A percentile compares a stretch with the other conserved stretches of the same genome.
Evolutionary conservation across 35 echinoderm and acorn worm genomes (phyloP).

Genomic region (Anneissia japonica): DNA sequence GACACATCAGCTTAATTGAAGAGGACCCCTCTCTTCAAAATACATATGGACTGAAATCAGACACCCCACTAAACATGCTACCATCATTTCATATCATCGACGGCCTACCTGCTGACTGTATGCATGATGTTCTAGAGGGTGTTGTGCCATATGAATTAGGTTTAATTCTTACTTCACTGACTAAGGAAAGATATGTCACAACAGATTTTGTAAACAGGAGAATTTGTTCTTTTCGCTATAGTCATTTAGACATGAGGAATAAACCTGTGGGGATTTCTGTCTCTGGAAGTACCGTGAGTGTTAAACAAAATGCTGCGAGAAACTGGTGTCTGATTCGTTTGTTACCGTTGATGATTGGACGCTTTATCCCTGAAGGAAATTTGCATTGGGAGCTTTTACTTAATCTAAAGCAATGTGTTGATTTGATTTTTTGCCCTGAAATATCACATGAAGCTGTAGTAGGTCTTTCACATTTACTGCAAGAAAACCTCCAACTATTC

Average conservation of each 20-base stretch:
- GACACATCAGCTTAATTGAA: not conserved
- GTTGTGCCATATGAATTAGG: constrained; percentile 26
- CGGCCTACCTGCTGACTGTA: not conserved
- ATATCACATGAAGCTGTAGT: not conserved
- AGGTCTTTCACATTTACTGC: not conserved
- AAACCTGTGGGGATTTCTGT: constrained; percentile 29
- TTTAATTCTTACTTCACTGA: not conserved
- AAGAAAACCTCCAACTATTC: constrained; percentile 23
- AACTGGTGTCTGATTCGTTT: constrained; percentile 12
- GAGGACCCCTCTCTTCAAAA: not conserved
- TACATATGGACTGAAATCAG: not conserved
- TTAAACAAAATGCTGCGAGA: constrained; percentile 32
- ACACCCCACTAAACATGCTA: constrained; percentile 12
- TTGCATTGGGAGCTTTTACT: constrained; percentile 3
- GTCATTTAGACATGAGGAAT: not conserved
- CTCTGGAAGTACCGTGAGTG: not conserved
- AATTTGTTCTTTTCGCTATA: constrained; percentile 9
- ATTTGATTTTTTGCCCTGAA: constrained; percentile 8
- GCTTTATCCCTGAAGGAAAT: constrained; percentile 11
- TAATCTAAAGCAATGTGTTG: constrained; percentile 19
- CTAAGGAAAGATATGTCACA: not conserved
- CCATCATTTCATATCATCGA: constrained; percentile 18
- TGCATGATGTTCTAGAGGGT: constrained; percentile 20
- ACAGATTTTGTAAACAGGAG: not conserved
- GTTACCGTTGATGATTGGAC: constrained; percentile 17